Conservation (phyloP, 2,113 vertebrate species). For the Rattus rattus region DNA sequence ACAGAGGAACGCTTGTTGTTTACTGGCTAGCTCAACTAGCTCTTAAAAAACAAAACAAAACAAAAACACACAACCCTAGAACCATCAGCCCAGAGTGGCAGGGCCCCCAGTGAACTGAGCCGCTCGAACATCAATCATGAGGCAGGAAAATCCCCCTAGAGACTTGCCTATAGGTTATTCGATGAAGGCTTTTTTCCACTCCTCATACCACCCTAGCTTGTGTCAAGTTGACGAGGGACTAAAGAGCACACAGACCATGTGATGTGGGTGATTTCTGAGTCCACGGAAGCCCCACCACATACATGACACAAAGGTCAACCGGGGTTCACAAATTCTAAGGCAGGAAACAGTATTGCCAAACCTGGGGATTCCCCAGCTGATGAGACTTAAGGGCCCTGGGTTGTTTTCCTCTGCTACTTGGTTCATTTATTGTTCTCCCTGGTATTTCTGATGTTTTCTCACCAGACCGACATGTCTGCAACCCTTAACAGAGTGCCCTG, state of each 20-base stretch:
- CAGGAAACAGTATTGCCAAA: conserved; percentile 52
- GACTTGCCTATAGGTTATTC: background rate
- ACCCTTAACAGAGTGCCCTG: background rate
- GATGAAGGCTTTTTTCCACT: background rate
- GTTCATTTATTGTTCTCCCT: background rate
- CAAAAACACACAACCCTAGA: background rate
- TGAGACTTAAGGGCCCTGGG: background rate
- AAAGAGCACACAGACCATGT: accelerated
- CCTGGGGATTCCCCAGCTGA: conserved; percentile 3
- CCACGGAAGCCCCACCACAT: background rate
- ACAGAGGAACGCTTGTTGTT: background rate
- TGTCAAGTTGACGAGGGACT: background rate
- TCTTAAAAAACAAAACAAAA: background rate
- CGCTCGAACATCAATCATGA: background rate
- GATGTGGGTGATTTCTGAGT: background rate
- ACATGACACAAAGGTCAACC: background rate
- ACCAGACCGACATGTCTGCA: background rate
- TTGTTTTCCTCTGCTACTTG: background rate
- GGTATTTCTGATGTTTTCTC: background rate
- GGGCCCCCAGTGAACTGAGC: too few relatives aligned
- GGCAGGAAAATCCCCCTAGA: too few relatives aligned
- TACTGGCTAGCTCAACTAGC: background rate
- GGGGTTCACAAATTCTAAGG: background rate
- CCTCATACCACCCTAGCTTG: too few relatives aligned
- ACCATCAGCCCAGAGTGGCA: background rate